Evolutionary conservation across 2,888 invertebrate genomes (phyloP).

Genomic region (Laspeyria flexula): DNA sequence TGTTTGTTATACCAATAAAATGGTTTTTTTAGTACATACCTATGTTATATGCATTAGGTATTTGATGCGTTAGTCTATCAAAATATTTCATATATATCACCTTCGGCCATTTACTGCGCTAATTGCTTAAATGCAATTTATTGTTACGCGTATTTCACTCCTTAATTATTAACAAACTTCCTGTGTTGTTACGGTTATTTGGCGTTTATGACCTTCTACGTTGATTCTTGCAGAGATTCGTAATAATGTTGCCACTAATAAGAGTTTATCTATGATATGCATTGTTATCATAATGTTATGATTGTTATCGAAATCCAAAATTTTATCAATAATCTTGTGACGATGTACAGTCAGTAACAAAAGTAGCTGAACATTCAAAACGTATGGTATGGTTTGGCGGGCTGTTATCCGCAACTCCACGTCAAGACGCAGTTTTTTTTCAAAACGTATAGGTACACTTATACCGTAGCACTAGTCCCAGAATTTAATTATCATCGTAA

Average conservation of each 20-base stretch:
- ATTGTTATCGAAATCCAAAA: neutral
- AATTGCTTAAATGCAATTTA: conserved; percentile 57
- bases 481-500: no score
- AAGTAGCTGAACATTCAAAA: no score
- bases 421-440: no score
- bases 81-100: conserved; percentile 45
- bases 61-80: conserved; percentile 28
- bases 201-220: conserved; percentile 49
- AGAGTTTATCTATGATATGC: neutral
- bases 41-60: neutral
- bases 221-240: neutral
- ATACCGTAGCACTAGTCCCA: no score
- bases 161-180: conserved; percentile 67
- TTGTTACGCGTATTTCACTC: conserved; percentile 60
- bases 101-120: conserved; percentile 63
- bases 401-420: no score
- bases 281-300: neutral
- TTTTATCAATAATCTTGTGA: no score
- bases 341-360: no score
- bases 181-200: conserved; percentile 55
- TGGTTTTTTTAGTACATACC: no score
- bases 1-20: no score
- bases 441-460: no score
- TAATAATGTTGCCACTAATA: neutral
- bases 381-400: no score